phyloP scores from a whole-genome alignment of 1,140 invertebrate species.

The Drosophila nigrodunni region DNA sequence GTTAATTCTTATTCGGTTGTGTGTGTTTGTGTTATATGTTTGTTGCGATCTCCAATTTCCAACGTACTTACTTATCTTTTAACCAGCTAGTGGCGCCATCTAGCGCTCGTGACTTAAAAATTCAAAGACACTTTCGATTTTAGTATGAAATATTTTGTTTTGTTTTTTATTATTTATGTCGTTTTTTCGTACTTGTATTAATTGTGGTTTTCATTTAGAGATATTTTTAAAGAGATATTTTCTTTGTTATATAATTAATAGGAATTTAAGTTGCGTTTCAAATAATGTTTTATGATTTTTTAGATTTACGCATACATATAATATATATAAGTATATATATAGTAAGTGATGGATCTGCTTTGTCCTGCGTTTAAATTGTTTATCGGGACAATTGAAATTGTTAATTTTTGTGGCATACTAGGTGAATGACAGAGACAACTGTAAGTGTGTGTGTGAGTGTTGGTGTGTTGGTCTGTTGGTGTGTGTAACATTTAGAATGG shows the following conservation, averaged over 20 bases:
- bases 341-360: constrained; percentile 65
- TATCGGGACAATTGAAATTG: constrained; percentile 9
- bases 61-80: neutral
- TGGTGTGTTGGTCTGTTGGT: constrained; percentile 22
- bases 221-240: constrained; percentile 75
- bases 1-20: too few relatives aligned
- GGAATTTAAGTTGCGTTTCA: constrained; percentile 81
- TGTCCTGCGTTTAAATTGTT: neutral
- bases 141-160: constrained; percentile 76
- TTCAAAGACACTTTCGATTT: constrained; percentile 8
- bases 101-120: neutral
- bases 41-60: too few relatives aligned
- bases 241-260: constrained; percentile 74
- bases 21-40: too few relatives aligned
- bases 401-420: constrained; percentile 66
- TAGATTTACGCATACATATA: constrained; percentile 66
- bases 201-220: constrained; percentile 73
- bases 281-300: constrained; percentile 66
- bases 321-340: constrained; percentile 53
- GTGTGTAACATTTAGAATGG: constrained; percentile 53
- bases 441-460: constrained; percentile 21
- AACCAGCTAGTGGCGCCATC: neutral
- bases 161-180: constrained; percentile 53
- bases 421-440: constrained; percentile 55
- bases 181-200: constrained; percentile 70